Percentiles rank a stretch among this genome's conserved stretches.
These are phyloP conservation scores for Therioaphis trifolii DNA, from an alignment of 2,888 invertebrate species.

Conservation along the genomic window DNA sequence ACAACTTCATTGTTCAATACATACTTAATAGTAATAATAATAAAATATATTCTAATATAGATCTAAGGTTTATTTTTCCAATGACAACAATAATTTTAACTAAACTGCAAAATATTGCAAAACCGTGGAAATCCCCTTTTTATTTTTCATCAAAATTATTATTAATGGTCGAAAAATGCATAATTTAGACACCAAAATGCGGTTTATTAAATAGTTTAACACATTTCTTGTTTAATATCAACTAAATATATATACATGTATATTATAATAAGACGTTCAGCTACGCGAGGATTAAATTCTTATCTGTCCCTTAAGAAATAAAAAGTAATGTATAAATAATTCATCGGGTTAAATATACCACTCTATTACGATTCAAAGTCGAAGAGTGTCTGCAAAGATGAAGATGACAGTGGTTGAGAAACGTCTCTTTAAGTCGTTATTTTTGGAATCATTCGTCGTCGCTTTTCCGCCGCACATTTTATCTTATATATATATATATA, in stretches of 20 bases:
- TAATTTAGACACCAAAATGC: background rate
- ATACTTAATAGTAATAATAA: too few species aligned
- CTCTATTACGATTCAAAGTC: background rate
- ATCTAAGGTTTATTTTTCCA: background rate
- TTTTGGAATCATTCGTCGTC: conserved; percentile 52
- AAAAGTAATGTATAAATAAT: conserved; percentile 29
- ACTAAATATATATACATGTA: background rate
- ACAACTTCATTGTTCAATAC: background rate
- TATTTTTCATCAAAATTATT: background rate
- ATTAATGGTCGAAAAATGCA: too few species aligned
- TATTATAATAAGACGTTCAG: background rate
- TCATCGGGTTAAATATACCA: conserved; percentile 29
- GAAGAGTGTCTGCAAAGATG: background rate
- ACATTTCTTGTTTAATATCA: background rate
- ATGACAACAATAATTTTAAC: background rate
- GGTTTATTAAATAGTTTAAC: background rate
- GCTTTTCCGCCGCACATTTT: conserved; percentile 37
- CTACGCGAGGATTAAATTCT: background rate
- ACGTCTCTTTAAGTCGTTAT: conserved; percentile 46
- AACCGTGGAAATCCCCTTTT: background rate
- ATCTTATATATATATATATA: conserved; percentile 8
- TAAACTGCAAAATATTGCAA: background rate
- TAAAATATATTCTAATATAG: background rate
- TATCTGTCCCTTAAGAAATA: background rate
- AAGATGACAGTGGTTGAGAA: background rate